A percentile compares a stretch with the other conserved stretches of the same genome.
Conservation (phyloP, 2,113 vertebrate genomes). For the Scolopax mira region DNA sequence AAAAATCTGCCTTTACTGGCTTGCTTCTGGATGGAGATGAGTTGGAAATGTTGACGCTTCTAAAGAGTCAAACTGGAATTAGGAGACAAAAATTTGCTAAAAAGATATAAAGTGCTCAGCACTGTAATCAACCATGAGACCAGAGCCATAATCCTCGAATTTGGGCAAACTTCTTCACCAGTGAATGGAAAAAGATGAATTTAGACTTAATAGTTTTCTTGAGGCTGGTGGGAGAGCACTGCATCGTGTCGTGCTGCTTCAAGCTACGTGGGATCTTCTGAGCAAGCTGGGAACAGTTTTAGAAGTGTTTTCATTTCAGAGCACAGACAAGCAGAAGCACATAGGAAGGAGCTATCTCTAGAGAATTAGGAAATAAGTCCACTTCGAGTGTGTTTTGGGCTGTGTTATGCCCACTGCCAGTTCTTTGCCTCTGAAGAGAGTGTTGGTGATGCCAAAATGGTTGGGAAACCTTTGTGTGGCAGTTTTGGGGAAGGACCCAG, state of each 20-base stretch:
- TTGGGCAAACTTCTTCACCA: neutral
- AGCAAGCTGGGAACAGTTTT: neutral
- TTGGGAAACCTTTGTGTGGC: neutral
- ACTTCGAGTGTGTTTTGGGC: neutral
- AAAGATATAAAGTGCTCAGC: neutral
- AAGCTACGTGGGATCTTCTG: neutral
- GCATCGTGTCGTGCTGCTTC: neutral
- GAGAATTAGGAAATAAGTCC: neutral
- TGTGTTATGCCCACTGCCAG: neutral
- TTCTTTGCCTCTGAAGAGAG: neutral
- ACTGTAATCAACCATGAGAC: neutral
- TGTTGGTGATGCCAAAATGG: neutral
- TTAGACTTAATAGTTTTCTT: neutral
- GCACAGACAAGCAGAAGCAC: neutral
- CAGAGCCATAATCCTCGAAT: neutral
- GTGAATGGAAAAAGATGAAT: neutral
- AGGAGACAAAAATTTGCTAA: neutral
- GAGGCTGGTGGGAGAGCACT: neutral
- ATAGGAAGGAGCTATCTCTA: neutral
- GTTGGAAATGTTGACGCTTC: neutral
- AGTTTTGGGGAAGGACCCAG: neutral
- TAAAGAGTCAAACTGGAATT: neutral
- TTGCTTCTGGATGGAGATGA: neutral
- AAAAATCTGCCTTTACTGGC: neutral
- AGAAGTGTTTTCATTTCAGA: neutral